Conservation (phyloP, 2,888 invertebrate genomes). For the Saturnia japonica region DNA sequence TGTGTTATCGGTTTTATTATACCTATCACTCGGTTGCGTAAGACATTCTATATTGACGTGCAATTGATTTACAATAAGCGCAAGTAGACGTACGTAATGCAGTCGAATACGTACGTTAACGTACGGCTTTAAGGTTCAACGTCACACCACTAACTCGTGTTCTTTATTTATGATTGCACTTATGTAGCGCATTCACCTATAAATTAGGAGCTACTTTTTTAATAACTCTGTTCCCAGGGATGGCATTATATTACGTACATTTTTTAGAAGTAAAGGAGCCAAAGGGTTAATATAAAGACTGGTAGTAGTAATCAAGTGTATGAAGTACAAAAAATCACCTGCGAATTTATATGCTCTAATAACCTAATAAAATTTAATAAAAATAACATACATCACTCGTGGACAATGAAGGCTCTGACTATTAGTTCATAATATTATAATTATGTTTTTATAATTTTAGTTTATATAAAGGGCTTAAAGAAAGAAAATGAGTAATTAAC, state of each 20-base stretch:
- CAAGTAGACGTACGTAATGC: slow-evolving; percentile 17
- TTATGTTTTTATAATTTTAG: too few relatives aligned
- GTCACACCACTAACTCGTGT: background rate
- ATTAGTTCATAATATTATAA: too few relatives aligned
- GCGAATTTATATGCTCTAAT: too few relatives aligned
- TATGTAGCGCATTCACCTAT: background rate
- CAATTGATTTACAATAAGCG: slow-evolving; percentile 63
- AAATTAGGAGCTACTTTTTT: background rate
- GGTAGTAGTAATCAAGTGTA: background rate
- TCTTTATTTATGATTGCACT: background rate
- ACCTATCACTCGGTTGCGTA: slow-evolving; percentile 50
- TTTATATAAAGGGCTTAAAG: too few relatives aligned
- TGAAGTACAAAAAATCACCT: background rate
- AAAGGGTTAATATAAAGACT: too few relatives aligned
- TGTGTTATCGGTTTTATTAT: slow-evolving; percentile 39
- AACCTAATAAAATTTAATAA: too few relatives aligned
- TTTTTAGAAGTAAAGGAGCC: too few relatives aligned
- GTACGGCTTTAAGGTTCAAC: slow-evolving; percentile 29
- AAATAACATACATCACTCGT: too few relatives aligned
- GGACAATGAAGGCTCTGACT: too few relatives aligned
- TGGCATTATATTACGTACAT: too few relatives aligned
- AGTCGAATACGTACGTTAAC: slow-evolving; percentile 23
- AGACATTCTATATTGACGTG: slow-evolving; percentile 54
- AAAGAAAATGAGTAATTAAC: too few relatives aligned
- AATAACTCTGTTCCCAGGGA: too few relatives aligned